A percentile compares a stretch with the other conserved stretches of the same genome.
These are phyloP conservation scores for Eutolmus rufibarbis DNA, from an alignment of 2,888 invertebrate genomes.

Conservation along the genomic window DNA sequence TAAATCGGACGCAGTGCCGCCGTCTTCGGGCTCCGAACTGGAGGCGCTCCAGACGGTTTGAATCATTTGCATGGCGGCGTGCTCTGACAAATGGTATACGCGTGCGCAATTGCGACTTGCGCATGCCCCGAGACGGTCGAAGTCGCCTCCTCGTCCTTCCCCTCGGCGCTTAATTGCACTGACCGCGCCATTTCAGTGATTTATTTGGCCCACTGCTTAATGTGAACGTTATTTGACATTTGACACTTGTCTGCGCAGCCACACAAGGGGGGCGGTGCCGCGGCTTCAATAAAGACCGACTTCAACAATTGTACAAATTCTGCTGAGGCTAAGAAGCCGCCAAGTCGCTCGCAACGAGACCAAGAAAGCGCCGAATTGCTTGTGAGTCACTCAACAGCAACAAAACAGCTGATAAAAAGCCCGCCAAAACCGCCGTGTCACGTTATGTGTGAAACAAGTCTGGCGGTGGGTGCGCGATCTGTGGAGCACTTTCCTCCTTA, in stretches of 20 bases:
- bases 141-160: not conserved
- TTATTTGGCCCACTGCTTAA: constrained; percentile 19
- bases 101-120: constrained; percentile 7
- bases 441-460: constrained; percentile 23
- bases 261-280: not conserved
- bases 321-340: not conserved
- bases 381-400: constrained; percentile 32
- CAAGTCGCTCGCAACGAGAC: not conserved
- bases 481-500: not conserved
- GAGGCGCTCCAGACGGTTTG: constrained; percentile 16
- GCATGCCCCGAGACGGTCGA: not conserved
- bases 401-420: constrained; percentile 8
- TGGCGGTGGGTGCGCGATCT: not conserved
- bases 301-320: constrained; percentile 9
- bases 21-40: constrained; percentile 29
- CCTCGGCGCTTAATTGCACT: not conserved
- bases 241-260: constrained; percentile 30
- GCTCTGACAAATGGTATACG: constrained; percentile 18
- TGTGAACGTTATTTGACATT: constrained; percentile 35
- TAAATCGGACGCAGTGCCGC: constrained; percentile 40
- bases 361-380: constrained; percentile 37
- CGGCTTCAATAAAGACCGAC: not conserved
- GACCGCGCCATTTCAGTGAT: constrained; percentile 16
- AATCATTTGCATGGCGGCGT: not conserved
- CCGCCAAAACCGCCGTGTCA: constrained; percentile 3